Evolutionary conservation across 2,888 invertebrate genomes (phyloP).

Genomic region (Periphyllus acericola): DNA sequence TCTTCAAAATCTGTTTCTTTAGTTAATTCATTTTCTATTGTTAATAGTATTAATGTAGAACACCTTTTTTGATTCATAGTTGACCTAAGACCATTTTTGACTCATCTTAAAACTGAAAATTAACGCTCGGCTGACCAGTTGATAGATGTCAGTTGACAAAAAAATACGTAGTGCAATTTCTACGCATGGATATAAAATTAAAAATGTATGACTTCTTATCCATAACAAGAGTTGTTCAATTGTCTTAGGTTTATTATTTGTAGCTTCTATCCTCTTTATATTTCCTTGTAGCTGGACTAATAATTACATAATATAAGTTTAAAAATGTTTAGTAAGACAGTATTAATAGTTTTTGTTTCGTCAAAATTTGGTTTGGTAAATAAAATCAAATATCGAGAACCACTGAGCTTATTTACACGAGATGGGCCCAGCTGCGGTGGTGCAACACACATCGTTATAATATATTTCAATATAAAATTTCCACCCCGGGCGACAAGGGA

Average conservation of each 20-base stretch:
- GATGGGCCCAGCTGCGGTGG: too few relatives aligned
- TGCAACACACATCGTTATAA: too few relatives aligned
- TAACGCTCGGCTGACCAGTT: slow-evolving; percentile 11
- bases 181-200: slow-evolving; percentile 12
- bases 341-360: too few relatives aligned
- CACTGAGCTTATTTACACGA: too few relatives aligned
- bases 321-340: too few relatives aligned
- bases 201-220: slow-evolving; percentile 19
- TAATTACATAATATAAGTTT: too few relatives aligned
- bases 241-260: not conserved
- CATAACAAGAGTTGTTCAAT: slow-evolving; percentile 9
- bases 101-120: not conserved
- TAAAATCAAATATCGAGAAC: too few relatives aligned
- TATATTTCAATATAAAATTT: too few relatives aligned
- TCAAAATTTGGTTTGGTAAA: too few relatives aligned
- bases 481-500: too few relatives aligned
- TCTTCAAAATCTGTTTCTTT: slow-evolving; percentile 15
- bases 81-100: slow-evolving; percentile 8
- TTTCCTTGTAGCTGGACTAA: too few relatives aligned
- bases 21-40: not conserved
- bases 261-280: too few relatives aligned
- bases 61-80: slow-evolving; percentile 13
- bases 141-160: not conserved
- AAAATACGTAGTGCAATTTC: slow-evolving; percentile 1
- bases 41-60: not conserved